Evolutionary conservation across 2,888 invertebrate genomes (phyloP), one percentile per base, ranked within the genome.

Genomic region (Drosophila tanythrix): DNA sequence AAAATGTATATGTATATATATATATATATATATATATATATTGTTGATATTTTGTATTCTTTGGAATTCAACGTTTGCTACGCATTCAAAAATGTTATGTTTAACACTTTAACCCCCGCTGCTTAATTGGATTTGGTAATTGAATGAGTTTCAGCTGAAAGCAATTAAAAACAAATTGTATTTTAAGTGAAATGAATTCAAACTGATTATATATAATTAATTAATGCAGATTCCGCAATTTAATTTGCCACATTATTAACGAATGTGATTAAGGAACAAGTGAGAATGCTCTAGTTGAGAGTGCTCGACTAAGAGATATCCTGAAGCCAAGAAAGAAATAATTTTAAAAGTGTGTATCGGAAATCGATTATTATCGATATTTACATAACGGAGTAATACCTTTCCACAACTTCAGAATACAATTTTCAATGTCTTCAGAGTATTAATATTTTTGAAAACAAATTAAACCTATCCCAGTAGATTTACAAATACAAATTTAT

Each of bases 91-190:
- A 35, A 21, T 8, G 15, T 18, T 35, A 5, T 33, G 25, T 8
- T 53, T 25, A 18, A n/a, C 18, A 18, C 11, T 35, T 13, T 21
- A 46, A 46, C 13, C 7, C 13, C 7, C 2, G 52, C 15, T 35
- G 53, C 21, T 25, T 15, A 46, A 50, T 50, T 59, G 25, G 21
- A 29, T 57, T 43, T 33, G 38, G n/a, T n/a, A 31, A 55, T 55
- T 55, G 18, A 25, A 40, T 13, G 25, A 6, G 40, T 55, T 55
- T 29, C 29, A n/a, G 10, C 29, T 29, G 25, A 25, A 40, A 40
- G 5, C 33, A 18, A 53, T 62, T 53, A 25, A 15, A 52, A 35
- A 25, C 33, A n/a, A 10, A 29, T 18, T 53, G 53, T 11, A 11
- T 53, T 31, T 40, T 38, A 33, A 25, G 25, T 61, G 18, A 0